Evolutionary conservation across 2,797 vertebrate genomes (phyloP).

Genomic region (Typhlichthys eigenmanni): DNA sequence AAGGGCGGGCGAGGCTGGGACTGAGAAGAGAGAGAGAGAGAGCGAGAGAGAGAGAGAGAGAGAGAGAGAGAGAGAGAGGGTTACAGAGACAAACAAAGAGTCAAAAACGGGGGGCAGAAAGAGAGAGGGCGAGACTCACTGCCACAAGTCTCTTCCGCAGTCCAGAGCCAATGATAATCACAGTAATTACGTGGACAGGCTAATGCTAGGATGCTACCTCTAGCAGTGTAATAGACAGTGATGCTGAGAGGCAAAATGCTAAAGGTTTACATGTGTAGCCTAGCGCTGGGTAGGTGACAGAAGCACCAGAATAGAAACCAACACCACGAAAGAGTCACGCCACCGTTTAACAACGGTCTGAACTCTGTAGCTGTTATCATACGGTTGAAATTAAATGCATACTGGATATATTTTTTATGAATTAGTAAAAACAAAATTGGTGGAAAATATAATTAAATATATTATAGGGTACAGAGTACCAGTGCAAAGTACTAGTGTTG

Average conservation of each 20-base stretch:
- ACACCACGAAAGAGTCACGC: neutral
- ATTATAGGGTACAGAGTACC: too few relatives aligned
- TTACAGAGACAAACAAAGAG: neutral
- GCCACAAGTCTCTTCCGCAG: slow-evolving; percentile 2
- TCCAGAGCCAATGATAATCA: slow-evolving; percentile 29
- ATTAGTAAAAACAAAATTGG: too few relatives aligned
- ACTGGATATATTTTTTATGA: too few relatives aligned
- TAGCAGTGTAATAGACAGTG: slow-evolving; percentile 21
- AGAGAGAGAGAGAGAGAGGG: neutral
- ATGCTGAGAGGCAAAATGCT: slow-evolving; percentile 21
- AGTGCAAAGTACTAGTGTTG: too few relatives aligned
- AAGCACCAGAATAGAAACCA: slow-evolving; percentile 15
- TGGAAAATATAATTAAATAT: too few relatives aligned
- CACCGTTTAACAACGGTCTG: too few relatives aligned
- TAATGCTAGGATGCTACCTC: slow-evolving; percentile 52
- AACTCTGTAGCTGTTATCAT: too few relatives aligned
- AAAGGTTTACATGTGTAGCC: neutral
- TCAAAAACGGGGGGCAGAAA: neutral
- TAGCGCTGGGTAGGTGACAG: too few relatives aligned
- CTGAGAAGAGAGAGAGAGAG: neutral
- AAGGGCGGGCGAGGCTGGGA: neutral
- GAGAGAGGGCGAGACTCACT: slow-evolving; percentile 11
- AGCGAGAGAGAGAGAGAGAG: neutral
- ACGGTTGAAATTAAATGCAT: too few relatives aligned
- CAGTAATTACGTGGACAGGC: slow-evolving; percentile 42